phyloP scores from a whole-genome alignment of 1,140 invertebrate genomes.

The Ips typographus region DNA sequence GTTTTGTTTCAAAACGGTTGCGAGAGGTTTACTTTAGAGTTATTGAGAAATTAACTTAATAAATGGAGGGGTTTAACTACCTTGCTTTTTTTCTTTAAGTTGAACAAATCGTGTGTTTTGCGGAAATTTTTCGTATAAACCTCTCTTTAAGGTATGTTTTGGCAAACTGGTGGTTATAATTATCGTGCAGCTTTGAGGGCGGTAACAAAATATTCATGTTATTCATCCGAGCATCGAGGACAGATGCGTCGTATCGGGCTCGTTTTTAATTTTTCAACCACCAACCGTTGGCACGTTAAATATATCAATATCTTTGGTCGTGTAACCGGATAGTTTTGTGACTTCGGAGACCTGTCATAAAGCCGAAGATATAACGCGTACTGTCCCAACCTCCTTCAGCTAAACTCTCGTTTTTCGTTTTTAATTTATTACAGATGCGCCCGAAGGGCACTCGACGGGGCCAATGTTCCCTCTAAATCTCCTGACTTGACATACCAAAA shows the following conservation, averaged over 20 bases:
- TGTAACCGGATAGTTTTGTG: constrained; percentile 16
- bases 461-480: too few relatives aligned
- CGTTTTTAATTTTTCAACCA: constrained; percentile 17
- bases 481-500: too few relatives aligned
- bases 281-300: constrained; percentile 12
- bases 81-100: too few relatives aligned
- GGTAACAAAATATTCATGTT: neutral
- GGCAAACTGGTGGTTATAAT: neutral
- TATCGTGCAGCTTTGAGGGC: neutral
- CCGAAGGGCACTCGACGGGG: neutral
- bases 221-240: constrained; percentile 12
- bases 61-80: neutral
- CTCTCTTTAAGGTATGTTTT: too few relatives aligned
- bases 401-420: neutral
- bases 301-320: constrained; percentile 12
- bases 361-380: constrained; percentile 7
- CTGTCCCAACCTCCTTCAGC: neutral
- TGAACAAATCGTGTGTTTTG: too few relatives aligned
- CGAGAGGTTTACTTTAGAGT: constrained; percentile 8
- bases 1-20: constrained; percentile 11
- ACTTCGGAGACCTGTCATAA: constrained; percentile 16
- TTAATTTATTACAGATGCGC: constrained; percentile 15
- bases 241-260: constrained; percentile 7
- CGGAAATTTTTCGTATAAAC: too few relatives aligned
- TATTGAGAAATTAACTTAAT: constrained; percentile 18